phyloP scores from a whole-genome alignment of 2,113 vertebrate genomes.

The Oncorhynchus mykiss region DNA sequence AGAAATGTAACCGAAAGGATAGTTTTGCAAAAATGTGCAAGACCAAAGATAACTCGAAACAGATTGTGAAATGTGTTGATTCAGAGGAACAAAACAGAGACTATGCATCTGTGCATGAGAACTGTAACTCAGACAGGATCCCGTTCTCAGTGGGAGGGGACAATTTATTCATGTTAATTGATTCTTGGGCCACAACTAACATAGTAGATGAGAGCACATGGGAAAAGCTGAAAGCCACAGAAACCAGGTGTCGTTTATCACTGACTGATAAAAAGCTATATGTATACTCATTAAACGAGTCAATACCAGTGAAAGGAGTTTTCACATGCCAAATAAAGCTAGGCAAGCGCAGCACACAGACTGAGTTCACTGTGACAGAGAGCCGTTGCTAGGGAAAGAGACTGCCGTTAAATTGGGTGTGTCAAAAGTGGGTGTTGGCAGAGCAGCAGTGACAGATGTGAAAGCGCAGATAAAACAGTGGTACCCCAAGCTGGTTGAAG shows the following conservation, averaged over 20 bases:
- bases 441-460: not conserved
- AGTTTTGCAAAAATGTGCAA: constrained; percentile 1
- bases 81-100: not conserved
- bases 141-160: not conserved
- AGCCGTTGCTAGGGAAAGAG: constrained; percentile 18
- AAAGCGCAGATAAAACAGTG: constrained; percentile 15
- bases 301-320: no score
- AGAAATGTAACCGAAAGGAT: constrained; percentile 19
- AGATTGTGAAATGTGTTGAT: not conserved
- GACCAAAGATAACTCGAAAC: constrained; percentile 9
- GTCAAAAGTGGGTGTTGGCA: constrained; percentile 5
- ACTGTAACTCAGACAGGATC: constrained; percentile 1
- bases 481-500: constrained; percentile 19
- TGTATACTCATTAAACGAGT: no score
- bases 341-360: not conserved
- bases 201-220: constrained; percentile 11
- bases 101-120: constrained; percentile 22
- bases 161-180: constrained; percentile 13
- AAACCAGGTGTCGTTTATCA: no score
- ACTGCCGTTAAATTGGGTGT: constrained; percentile 22
- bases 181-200: constrained; percentile 24
- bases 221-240: no score
- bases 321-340: constrained; percentile 20
- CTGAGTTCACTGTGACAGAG: not conserved
- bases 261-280: no score